A percentile compares a stretch with the other conserved stretches of the same genome.
Conservation (phyloP, 2,113 vertebrate genomes). For the Gadus macrocephalus region DNA sequence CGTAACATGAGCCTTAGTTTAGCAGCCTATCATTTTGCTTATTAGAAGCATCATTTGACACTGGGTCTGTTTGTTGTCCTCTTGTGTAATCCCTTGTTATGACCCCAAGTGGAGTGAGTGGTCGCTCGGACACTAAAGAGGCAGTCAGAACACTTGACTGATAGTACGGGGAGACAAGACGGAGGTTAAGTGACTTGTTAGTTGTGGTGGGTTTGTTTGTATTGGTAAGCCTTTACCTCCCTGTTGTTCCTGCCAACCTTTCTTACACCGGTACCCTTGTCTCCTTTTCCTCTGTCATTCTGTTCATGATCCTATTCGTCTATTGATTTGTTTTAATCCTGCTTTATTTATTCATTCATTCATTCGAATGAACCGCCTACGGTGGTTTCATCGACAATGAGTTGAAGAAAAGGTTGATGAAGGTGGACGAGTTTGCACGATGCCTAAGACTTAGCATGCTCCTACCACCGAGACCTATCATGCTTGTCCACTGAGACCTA, state of each 20-base stretch:
- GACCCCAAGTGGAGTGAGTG: constrained; percentile 44
- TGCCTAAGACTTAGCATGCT: no score
- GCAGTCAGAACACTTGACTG: constrained; percentile 57
- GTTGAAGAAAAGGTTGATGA: no score
- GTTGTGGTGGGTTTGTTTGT: constrained; percentile 23
- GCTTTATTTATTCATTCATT: no score
- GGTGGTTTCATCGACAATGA: no score
- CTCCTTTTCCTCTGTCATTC: no score
- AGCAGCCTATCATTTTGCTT: constrained; percentile 9
- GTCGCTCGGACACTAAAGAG: constrained; percentile 36
- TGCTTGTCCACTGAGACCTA: no score
- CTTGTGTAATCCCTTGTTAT: constrained; percentile 66
- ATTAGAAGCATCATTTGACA: constrained; percentile 35
- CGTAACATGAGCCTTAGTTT: neutral
- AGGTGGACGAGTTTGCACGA: no score
- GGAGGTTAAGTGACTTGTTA: constrained; percentile 43
- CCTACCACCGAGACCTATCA: no score
- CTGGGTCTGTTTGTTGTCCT: constrained; percentile 53
- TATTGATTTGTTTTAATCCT: no score
- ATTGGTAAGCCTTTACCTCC: neutral
- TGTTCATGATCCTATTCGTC: no score
- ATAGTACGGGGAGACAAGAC: constrained; percentile 14
- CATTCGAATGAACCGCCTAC: no score
- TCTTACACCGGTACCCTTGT: no score
- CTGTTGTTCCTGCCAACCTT: neutral